These are phyloP conservation scores for Solenodon paradoxus DNA, from an alignment of 2,113 vertebrate species.

Conservation along the genomic window DNA sequence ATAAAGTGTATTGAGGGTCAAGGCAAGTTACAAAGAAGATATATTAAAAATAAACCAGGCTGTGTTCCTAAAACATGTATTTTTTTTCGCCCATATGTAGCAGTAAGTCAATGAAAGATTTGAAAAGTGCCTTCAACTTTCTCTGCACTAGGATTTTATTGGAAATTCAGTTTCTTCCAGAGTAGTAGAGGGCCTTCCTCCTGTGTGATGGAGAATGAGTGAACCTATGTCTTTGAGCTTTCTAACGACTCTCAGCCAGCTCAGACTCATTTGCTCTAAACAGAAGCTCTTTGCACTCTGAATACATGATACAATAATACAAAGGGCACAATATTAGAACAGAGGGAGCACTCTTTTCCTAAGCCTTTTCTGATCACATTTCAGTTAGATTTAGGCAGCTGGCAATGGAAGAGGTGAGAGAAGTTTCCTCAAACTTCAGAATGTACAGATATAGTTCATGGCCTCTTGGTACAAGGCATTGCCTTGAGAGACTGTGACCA, in stretches of 20 bases:
- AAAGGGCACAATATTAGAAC: neutral
- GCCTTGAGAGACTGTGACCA: neutral
- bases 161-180: neutral
- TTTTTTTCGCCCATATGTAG: neutral
- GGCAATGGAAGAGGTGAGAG: constrained; percentile 26
- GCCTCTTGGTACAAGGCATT: neutral
- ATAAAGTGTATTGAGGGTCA: neutral
- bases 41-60: neutral
- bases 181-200: neutral
- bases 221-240: neutral
- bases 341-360: constrained; percentile 55
- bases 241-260: neutral
- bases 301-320: constrained; percentile 38
- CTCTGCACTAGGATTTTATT: neutral
- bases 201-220: neutral
- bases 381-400: constrained; percentile 46
- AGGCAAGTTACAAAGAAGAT: neutral
- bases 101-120: neutral
- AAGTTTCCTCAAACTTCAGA: constrained; percentile 56
- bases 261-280: neutral
- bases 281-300: constrained; percentile 1
- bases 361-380: constrained; percentile 46
- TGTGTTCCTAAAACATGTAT: neutral
- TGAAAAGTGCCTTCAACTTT: neutral
- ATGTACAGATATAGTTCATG: constrained; percentile 43